Evolutionary conservation across 2,797 vertebrate species (phyloP).

Genomic region (Chaunax sp.): DNA sequence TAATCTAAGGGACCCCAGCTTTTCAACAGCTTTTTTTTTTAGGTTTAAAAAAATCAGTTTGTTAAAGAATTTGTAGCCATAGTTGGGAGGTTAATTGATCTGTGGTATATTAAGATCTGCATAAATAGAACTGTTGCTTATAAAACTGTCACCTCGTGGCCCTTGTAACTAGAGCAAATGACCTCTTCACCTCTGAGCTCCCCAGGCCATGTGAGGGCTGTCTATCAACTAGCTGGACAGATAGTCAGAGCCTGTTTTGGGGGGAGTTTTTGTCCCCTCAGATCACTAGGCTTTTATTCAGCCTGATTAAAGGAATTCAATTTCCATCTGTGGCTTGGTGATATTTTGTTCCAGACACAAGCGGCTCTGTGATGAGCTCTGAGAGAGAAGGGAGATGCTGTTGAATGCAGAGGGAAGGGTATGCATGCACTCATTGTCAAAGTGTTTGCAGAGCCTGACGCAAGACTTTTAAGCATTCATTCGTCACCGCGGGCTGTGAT

Average conservation of each 20-base stretch:
- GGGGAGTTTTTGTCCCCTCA: neutral
- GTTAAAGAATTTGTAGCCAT: neutral
- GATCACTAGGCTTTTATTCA: slow-evolving; percentile 50
- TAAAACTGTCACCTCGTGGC: slow-evolving; percentile 53
- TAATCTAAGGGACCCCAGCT: neutral
- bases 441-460: slow-evolving; percentile 55
- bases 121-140: slow-evolving; percentile 60
- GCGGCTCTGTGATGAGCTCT: slow-evolving; percentile 60
- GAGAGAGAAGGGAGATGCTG: slow-evolving; percentile 44
- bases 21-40: slow-evolving; percentile 5
- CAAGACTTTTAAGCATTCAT: slow-evolving; percentile 53
- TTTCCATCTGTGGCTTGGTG: slow-evolving; percentile 70
- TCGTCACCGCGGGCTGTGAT: slow-evolving; percentile 17
- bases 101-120: slow-evolving; percentile 11
- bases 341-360: slow-evolving; percentile 67
- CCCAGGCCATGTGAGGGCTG: slow-evolving; percentile 18
- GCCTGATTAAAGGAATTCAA: slow-evolving; percentile 70
- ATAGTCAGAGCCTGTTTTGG: slow-evolving; percentile 3
- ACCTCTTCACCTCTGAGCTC: slow-evolving; percentile 44
- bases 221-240: slow-evolving; percentile 28
- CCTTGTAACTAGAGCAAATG: slow-evolving; percentile 37
- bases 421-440: slow-evolving; percentile 51
- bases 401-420: slow-evolving; percentile 39
- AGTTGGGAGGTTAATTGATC: slow-evolving; percentile 10
- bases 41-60: neutral